Evolutionary conservation across 2,113 vertebrate genomes (phyloP).

Genomic region (Notechis scutatus): DNA sequence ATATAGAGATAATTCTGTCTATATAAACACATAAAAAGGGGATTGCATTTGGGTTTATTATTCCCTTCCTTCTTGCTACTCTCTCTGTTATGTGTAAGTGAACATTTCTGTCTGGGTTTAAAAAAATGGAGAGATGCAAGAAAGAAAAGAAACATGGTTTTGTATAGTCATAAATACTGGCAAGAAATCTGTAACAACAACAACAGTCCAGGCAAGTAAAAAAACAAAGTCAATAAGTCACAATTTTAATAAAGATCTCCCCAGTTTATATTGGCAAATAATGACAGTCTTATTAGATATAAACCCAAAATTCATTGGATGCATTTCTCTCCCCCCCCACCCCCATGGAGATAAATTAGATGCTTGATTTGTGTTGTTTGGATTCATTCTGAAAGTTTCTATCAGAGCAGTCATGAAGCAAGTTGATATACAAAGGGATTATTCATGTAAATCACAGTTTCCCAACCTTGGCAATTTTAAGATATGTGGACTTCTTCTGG

Average conservation of each 20-base stretch:
- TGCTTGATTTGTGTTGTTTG: constrained; percentile 43
- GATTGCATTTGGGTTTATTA: neutral
- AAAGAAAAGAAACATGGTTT: constrained; percentile 19
- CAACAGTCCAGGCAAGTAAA: neutral
- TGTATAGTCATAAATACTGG: constrained; percentile 63
- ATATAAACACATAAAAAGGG: constrained; percentile 76
- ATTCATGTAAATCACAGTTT: neutral
- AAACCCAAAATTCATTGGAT: constrained; percentile 3
- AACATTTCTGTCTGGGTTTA: neutral
- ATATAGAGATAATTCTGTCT: constrained; percentile 75
- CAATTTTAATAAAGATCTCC: neutral
- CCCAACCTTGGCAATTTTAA: neutral
- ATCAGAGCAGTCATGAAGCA: neutral
- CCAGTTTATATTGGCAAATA: neutral
- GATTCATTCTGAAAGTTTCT: constrained; percentile 8
- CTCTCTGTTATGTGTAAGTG: neutral
- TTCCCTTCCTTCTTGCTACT: neutral
- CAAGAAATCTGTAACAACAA: constrained; percentile 54
- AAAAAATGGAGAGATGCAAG: constrained; percentile 11
- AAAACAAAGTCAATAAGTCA: neutral
- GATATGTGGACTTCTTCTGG: neutral
- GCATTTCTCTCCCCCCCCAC: constrained; percentile 37
- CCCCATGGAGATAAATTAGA: constrained; percentile 41
- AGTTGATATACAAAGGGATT: neutral
- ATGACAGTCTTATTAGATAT: neutral